Evolutionary conservation across 2,888 invertebrate species (phyloP).

Genomic region (Pharmacophagus antenor): DNA sequence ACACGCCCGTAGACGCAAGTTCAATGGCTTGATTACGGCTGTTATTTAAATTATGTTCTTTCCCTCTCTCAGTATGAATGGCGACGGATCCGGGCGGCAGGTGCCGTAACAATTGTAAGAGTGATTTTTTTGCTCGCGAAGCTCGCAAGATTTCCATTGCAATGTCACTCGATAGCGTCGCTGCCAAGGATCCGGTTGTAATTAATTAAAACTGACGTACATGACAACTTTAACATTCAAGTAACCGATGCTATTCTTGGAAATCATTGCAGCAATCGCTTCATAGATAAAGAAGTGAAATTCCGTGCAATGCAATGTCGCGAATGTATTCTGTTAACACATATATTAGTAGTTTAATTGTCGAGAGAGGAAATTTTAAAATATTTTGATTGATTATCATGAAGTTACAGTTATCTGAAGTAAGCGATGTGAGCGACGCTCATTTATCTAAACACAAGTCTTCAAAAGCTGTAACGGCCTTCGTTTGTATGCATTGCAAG

Average conservation of each 20-base stretch:
- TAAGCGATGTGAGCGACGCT: slow-evolving; percentile 32
- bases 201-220: slow-evolving; percentile 47
- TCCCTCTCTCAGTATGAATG: slow-evolving; percentile 60
- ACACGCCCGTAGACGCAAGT: slow-evolving; percentile 68
- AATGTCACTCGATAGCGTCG: slow-evolving; percentile 31
- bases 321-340: slow-evolving; percentile 27
- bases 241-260: slow-evolving; percentile 29
- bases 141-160: slow-evolving; percentile 37
- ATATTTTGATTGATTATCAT: slow-evolving; percentile 43
- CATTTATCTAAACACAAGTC: slow-evolving; percentile 37
- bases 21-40: slow-evolving; percentile 77
- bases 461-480: slow-evolving; percentile 45
- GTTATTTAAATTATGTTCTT: slow-evolving; percentile 67
- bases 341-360: slow-evolving; percentile 38
- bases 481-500: slow-evolving; percentile 46
- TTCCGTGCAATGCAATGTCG: slow-evolving; percentile 14
- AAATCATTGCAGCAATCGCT: slow-evolving; percentile 29
- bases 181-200: slow-evolving; percentile 42
- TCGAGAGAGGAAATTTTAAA: slow-evolving; percentile 42
- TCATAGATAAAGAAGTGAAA: slow-evolving; percentile 28
- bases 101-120: slow-evolving; percentile 61
- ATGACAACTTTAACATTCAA: slow-evolving; percentile 27
- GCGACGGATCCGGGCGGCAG: slow-evolving; percentile 40
- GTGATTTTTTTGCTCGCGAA: slow-evolving; percentile 34
- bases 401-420: slow-evolving; percentile 32